Percentiles rank a stretch among this genome's conserved stretches.
These are phyloP conservation scores for Peromyscus leucopus DNA, from an alignment of 2,113 vertebrate genomes.

Conservation along the genomic window DNA sequence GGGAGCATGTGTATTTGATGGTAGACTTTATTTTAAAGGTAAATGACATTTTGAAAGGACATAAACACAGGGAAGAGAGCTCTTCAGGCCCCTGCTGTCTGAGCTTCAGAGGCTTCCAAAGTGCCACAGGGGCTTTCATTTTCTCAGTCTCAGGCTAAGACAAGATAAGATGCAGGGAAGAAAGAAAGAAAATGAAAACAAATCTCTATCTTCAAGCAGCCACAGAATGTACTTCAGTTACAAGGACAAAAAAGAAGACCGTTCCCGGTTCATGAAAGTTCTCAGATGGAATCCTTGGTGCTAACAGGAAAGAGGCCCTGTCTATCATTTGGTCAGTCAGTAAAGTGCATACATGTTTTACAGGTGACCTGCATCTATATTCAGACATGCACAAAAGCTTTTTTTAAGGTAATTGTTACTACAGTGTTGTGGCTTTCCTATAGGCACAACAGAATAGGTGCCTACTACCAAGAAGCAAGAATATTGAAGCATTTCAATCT, in stretches of 20 bases:
- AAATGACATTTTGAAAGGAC: slow-evolving; percentile 80
- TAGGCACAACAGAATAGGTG: neutral
- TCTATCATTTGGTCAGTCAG: neutral
- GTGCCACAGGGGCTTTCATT: slow-evolving; percentile 53
- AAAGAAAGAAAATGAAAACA: slow-evolving; percentile 51
- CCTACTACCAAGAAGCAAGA: too few species aligned
- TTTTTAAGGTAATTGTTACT: neutral
- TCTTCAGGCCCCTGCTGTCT: slow-evolving; percentile 61
- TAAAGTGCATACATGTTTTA: neutral
- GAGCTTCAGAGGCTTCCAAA: slow-evolving; percentile 44
- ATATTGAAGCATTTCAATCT: neutral
- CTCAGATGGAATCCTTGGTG: neutral
- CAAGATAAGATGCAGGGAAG: slow-evolving; percentile 60
- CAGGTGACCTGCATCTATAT: neutral
- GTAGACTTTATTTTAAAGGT: slow-evolving; percentile 80
- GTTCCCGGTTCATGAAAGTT: neutral
- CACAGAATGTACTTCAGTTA: slow-evolving; percentile 3
- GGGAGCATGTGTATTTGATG: slow-evolving; percentile 73
- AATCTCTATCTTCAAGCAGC: slow-evolving; percentile 64
- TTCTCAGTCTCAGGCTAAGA: slow-evolving; percentile 5
- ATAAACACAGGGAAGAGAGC: slow-evolving; percentile 64
- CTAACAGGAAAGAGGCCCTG: neutral
- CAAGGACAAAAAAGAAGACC: slow-evolving; percentile 21
- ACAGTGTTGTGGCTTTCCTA: neutral
- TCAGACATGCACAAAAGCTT: neutral